Base-by-base conservation (phyloP, 2,888 invertebrate species). In the Andrena bucephala region DNA sequence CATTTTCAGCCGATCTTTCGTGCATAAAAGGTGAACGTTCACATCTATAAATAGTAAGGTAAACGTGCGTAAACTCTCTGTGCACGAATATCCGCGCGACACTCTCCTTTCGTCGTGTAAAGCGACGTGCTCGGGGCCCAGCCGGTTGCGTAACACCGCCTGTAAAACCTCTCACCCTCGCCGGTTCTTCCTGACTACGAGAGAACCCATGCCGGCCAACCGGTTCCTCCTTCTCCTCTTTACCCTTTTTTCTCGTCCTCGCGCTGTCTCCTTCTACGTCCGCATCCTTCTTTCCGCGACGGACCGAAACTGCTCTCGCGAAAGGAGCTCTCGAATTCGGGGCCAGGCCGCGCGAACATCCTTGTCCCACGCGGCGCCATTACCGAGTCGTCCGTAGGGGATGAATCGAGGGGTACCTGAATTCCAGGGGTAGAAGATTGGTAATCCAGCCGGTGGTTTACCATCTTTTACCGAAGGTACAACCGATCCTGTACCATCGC, bases 181-280 rank as follows among this genome's bases (percentile, higher is more conserved):
- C 84, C 77, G 76, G 63, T 81, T 86, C 90, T 89, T 86, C 88
- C 87, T 85, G 89, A 69, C 84, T 85, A 52, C 66, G 69, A 63
- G 72, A 77, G 83, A 87, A 83, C 85, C 77, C 69, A 66, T 69
- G 74, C 80, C 84, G 63, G 65, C 24, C 77, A 88, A 88, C 87
- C 87, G 88, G 88, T 88, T 87, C 85, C 73, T 86, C 66, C 65
- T 73, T 70, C 78, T 84, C 33, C 70, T 79, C 50, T 24, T 76
- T 76, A 60, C 52, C 59, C 77, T 71, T 66, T 65, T 66, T 69
- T 66, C n/a, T 42, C 48, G 33, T 63, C 52, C 57, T 57, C 54
- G 52, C 69, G 52, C 57, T 42, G 54, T 60, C 84, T 57, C 59
- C n/a, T 66, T 57, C 48, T 60, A 65, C 60, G 60, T 68, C 59